A percentile compares a stretch with the other conserved stretches of the same genome.
These are phyloP conservation scores for Drosophila ezoana DNA, from an alignment of 2,888 invertebrate genomes.

Conservation along the genomic window DNA sequence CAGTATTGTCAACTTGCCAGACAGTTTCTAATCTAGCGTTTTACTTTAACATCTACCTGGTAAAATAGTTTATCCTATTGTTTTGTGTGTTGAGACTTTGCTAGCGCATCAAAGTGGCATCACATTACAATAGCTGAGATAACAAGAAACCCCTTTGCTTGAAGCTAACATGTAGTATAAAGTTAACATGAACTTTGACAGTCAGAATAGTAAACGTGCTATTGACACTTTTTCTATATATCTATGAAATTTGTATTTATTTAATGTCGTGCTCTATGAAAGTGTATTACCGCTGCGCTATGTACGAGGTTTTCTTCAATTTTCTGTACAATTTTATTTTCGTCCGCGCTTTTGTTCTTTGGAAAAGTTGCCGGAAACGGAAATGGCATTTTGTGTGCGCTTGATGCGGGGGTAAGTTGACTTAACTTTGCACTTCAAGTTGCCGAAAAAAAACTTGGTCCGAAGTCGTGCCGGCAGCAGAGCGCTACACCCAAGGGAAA, in stretches of 20 bases:
- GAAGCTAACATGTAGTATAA: no score
- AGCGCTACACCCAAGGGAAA: not conserved
- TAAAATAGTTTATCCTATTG: not conserved
- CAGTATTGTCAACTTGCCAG: not conserved
- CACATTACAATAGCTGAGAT: no score
- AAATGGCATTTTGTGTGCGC: slow-evolving; percentile 76
- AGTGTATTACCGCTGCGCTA: slow-evolving; percentile 16
- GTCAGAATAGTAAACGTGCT: no score
- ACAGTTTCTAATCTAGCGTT: not conserved
- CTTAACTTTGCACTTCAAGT: slow-evolving; percentile 78
- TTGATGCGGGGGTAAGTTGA: slow-evolving; percentile 62
- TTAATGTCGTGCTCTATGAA: not conserved
- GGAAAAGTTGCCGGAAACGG: slow-evolving; percentile 76
- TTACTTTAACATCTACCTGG: not conserved
- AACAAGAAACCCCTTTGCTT: no score
- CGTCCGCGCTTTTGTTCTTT: slow-evolving; percentile 57
- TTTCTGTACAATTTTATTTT: slow-evolving; percentile 15
- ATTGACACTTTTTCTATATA: no score
- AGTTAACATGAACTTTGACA: no score
- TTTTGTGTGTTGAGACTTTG: no score
- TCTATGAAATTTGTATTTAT: not conserved
- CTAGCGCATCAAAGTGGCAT: no score
- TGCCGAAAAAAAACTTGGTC: slow-evolving; percentile 76
- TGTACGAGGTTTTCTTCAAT: not conserved
- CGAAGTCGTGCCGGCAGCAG: slow-evolving; percentile 49